A percentile compares a stretch with the other conserved stretches of the same genome.
Evolutionary conservation across 2,888 invertebrate species (phyloP).

Genomic region (Apamea sordens): DNA sequence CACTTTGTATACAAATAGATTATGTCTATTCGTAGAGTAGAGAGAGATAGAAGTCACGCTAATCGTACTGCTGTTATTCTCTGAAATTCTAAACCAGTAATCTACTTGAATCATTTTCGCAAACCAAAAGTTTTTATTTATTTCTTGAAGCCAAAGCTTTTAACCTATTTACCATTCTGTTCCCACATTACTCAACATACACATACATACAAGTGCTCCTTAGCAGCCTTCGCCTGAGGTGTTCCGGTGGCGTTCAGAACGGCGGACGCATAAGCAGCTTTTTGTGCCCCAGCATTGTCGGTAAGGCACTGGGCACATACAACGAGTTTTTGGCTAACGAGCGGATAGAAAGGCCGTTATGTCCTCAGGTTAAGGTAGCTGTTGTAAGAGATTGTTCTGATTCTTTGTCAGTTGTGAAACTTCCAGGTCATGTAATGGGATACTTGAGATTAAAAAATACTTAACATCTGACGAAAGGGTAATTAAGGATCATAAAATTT

Average conservation of each 20-base stretch:
- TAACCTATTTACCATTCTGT: conserved; percentile 46
- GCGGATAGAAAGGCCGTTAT: conserved; percentile 87
- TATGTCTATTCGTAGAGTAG: not conserved
- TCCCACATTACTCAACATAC: conserved; percentile 53
- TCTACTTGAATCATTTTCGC: not conserved
- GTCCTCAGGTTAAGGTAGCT: conserved; percentile 64
- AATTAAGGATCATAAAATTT: not conserved
- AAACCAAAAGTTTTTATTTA: not conserved
- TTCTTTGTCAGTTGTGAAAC: conserved; percentile 53
- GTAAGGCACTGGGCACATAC: conserved; percentile 79
- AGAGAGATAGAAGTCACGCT: not conserved
- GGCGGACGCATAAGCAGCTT: conserved; percentile 84
- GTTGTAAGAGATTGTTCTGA: conserved; percentile 60
- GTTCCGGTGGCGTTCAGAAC: conserved; percentile 75
- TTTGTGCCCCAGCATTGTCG: conserved; percentile 78
- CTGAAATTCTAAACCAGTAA: not conserved
- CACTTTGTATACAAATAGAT: not conserved
- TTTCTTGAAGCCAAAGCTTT: conserved; percentile 1
- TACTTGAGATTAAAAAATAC: conserved; percentile 12
- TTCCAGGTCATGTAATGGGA: conserved; percentile 31
- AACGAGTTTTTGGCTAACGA: conserved; percentile 84
- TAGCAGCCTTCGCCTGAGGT: conserved; percentile 72
- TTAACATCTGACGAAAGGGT: not conserved
- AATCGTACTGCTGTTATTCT: not conserved
- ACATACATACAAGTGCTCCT: conserved; percentile 22